Evolutionary conservation across 2,888 invertebrate genomes (phyloP).

Genomic region (Calameuta pallipes): DNA sequence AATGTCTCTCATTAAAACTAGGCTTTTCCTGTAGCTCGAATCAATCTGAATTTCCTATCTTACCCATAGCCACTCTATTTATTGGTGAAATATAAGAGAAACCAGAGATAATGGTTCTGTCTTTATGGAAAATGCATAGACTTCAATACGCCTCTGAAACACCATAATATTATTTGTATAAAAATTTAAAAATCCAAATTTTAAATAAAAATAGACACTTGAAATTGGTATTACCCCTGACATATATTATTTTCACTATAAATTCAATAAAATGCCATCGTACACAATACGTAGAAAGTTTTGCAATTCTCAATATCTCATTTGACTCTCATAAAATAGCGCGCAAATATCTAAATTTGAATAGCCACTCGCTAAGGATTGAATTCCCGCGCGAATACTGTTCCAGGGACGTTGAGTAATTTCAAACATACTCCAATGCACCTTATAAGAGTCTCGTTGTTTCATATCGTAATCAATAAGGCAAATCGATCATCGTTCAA

Average conservation of each 20-base stretch:
- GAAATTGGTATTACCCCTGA: background rate
- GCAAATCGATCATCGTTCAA: background rate
- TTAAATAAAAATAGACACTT: background rate
- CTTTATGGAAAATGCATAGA: background rate
- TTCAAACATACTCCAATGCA: background rate
- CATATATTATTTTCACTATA: background rate
- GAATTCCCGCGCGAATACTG: background rate
- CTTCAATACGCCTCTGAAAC: no score
- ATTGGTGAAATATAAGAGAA: background rate
- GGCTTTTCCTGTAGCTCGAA: background rate
- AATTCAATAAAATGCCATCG: background rate
- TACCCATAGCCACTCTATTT: background rate
- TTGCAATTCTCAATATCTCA: background rate
- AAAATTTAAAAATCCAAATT: background rate
- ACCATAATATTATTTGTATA: no score
- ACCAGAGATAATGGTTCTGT: background rate
- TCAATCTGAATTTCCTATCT: background rate
- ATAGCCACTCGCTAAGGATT: background rate
- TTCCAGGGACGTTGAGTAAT: background rate
- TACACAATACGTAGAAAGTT: background rate
- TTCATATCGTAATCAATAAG: background rate
- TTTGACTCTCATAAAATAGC: background rate
- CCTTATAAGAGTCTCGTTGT: background rate
- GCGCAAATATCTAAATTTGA: background rate
- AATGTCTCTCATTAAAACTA: background rate